Evolutionary conservation across 2,888 invertebrate species (phyloP).

Genomic region (Ptilodon capucinus): DNA sequence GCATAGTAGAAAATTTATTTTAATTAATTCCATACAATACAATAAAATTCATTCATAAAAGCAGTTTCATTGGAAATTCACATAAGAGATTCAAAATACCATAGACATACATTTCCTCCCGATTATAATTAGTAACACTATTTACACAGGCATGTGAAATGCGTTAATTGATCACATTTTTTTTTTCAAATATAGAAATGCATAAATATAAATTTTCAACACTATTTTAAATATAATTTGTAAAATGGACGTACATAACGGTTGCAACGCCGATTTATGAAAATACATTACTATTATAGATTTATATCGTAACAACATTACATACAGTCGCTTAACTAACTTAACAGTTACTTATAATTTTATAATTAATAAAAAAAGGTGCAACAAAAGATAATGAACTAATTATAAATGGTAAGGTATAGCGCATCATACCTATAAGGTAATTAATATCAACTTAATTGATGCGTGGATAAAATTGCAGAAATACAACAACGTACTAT

Average conservation of each 20-base stretch:
- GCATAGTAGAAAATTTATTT: slow-evolving; percentile 72
- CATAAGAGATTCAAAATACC: slow-evolving; percentile 73
- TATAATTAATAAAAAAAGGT: slow-evolving; percentile 22
- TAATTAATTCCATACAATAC: slow-evolving; percentile 52
- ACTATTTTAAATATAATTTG: slow-evolving; percentile 48
- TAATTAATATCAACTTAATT: slow-evolving; percentile 38
- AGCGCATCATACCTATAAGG: slow-evolving; percentile 37
- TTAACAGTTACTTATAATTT: slow-evolving; percentile 59
- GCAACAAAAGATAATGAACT: slow-evolving; percentile 42
- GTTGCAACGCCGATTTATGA: slow-evolving; percentile 59
- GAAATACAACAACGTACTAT: slow-evolving; percentile 31
- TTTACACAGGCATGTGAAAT: slow-evolving; percentile 59
- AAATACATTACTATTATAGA: slow-evolving; percentile 57
- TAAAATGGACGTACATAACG: slow-evolving; percentile 72
- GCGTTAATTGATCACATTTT: slow-evolving; percentile 52
- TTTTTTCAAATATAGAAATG: slow-evolving; percentile 54
- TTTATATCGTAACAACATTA: slow-evolving; percentile 55
- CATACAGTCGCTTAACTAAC: slow-evolving; percentile 70
- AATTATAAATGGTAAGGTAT: slow-evolving; percentile 42
- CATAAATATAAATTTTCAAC: slow-evolving; percentile 53
- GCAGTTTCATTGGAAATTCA: slow-evolving; percentile 72
- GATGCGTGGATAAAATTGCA: slow-evolving; percentile 32
- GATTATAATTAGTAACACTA: slow-evolving; percentile 44
- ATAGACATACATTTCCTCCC: slow-evolving; percentile 66
- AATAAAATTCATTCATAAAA: slow-evolving; percentile 70